A percentile compares a stretch with the other conserved stretches of the same genome.
Evolutionary conservation across 2,797 vertebrate species (phyloP).

Genomic region (Syngnathus acus): DNA sequence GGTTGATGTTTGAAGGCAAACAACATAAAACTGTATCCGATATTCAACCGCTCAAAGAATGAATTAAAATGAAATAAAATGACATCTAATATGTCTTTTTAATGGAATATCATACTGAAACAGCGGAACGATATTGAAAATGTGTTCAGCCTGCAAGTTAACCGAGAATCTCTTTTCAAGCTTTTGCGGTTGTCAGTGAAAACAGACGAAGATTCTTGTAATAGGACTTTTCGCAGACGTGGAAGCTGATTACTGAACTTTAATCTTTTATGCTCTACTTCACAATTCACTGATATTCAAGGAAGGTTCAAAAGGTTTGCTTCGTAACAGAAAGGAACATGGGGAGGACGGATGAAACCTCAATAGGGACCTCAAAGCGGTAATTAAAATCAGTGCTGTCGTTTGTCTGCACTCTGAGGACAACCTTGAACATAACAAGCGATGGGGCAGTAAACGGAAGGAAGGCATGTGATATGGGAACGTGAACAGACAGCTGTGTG

Average conservation of each 20-base stretch:
- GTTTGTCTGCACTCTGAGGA: constrained; percentile 44
- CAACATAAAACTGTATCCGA: not conserved
- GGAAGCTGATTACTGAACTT: constrained; percentile 27
- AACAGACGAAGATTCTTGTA: constrained; percentile 21
- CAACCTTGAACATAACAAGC: constrained; percentile 45
- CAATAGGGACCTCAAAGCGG: constrained; percentile 37
- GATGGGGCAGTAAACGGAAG: constrained; percentile 54
- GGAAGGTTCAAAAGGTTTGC: constrained; percentile 24
- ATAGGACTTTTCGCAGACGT: constrained; percentile 17
- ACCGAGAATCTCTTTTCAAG: not conserved
- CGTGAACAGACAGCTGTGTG: constrained; percentile 53
- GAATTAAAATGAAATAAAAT: not conserved
- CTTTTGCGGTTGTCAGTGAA: not conserved
- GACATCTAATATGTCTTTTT: not conserved
- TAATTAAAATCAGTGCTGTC: constrained; percentile 55
- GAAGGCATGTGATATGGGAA: constrained; percentile 55
- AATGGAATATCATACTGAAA: no score
- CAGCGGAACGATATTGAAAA: constrained; percentile 2
- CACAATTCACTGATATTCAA: constrained; percentile 22
- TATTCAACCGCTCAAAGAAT: not conserved
- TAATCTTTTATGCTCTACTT: constrained; percentile 20
- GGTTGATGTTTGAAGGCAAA: no score
- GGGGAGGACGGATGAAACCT: constrained; percentile 20
- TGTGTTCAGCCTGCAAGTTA: not conserved
- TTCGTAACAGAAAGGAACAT: constrained; percentile 12